Conservation (phyloP, 2,888 invertebrate species). For the Cheiracanthium punctorium region DNA sequence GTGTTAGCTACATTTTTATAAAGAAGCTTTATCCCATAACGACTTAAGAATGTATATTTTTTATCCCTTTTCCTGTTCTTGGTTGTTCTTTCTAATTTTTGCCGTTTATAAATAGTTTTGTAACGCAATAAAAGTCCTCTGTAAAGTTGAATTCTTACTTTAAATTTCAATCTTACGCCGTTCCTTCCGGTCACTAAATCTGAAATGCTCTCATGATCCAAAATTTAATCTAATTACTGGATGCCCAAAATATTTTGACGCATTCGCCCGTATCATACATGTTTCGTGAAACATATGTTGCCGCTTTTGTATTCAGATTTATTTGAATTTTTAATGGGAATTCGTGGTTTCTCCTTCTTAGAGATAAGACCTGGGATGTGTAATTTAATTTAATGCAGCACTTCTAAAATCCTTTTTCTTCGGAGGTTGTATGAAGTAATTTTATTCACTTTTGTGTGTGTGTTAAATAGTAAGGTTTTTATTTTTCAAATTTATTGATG, state of each 20-base stretch:
- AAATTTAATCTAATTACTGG: constrained; percentile 7
- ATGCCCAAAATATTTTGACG: constrained; percentile 3
- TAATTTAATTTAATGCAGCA: not conserved
- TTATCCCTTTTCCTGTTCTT: no score
- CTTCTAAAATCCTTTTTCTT: not conserved
- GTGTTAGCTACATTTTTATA: no score
- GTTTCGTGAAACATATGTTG: not conserved
- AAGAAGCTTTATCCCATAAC: no score
- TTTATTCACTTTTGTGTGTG: no score
- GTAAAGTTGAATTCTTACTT: not conserved
- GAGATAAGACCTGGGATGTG: not conserved
- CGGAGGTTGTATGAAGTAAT: no score
- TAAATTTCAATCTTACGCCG: not conserved
- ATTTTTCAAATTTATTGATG: no score
- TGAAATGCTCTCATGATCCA: not conserved
- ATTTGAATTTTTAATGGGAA: constrained; percentile 9
- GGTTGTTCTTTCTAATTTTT: no score
- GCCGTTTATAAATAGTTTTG: no score
- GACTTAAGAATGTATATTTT: no score
- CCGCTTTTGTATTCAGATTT: constrained; percentile 8
- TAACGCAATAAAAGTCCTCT: no score
- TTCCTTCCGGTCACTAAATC: not conserved
- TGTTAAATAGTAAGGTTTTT: no score
- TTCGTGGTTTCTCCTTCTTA: not conserved
- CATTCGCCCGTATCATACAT: not conserved